Conservation (phyloP, 2,113 vertebrate genomes). For the Crotophaga sulcirostris region DNA sequence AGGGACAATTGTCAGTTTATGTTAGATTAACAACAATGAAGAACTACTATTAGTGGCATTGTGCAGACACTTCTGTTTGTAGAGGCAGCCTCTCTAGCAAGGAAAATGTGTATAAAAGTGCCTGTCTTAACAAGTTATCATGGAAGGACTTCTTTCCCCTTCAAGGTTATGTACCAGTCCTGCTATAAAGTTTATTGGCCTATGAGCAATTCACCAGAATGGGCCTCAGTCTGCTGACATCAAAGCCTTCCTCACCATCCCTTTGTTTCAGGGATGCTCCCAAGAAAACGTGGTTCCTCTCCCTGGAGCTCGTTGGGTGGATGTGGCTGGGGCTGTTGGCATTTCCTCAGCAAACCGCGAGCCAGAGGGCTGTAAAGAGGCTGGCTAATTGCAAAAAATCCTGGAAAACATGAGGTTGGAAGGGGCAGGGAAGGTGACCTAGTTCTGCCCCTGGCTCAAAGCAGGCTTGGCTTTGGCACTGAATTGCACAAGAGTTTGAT, state of each 20-base stretch:
- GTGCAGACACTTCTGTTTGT: not conserved
- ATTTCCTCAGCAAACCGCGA: not conserved
- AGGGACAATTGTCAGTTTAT: not conserved
- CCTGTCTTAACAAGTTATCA: not conserved
- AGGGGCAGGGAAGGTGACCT: not conserved
- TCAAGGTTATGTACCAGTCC: not conserved
- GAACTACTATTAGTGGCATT: not conserved
- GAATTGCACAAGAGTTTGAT: not conserved
- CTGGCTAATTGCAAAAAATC: not conserved
- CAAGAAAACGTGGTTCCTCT: not conserved
- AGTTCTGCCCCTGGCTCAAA: not conserved
- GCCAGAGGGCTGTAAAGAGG: not conserved
- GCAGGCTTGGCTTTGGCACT: not conserved
- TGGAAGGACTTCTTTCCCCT: not conserved
- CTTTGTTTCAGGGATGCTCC: not conserved
- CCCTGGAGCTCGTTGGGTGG: not conserved
- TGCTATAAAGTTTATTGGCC: conserved; percentile 53
- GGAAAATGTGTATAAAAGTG: not conserved
- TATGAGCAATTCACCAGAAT: not conserved
- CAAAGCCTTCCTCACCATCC: not conserved
- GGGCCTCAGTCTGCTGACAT: not conserved
- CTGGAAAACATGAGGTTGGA: not conserved
- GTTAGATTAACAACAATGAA: not conserved
- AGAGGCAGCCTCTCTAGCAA: not conserved
- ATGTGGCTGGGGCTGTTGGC: not conserved